Percentiles rank a stretch among this genome's conserved stretches.
These are phyloP conservation scores for Procambarus clarkii DNA, from an alignment of 1,140 invertebrate species.

Conservation along the genomic window DNA sequence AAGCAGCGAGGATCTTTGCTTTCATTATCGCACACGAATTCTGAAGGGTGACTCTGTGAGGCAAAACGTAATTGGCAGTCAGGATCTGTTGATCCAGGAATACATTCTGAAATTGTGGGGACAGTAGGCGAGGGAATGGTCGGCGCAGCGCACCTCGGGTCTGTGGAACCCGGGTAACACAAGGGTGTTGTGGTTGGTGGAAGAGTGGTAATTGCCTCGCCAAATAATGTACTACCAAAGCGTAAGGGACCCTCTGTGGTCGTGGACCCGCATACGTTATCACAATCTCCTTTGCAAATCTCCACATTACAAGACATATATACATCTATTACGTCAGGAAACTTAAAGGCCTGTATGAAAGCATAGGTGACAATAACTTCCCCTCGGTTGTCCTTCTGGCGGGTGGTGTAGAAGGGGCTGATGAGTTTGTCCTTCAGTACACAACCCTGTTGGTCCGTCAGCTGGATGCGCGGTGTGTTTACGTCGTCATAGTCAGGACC, in stretches of 20 bases:
- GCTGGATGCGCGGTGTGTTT: conserved; percentile 70
- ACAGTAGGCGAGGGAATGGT: conserved; percentile 23
- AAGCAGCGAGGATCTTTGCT: conserved; percentile 56
- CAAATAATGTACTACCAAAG: conserved; percentile 70
- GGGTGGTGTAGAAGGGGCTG: conserved; percentile 70
- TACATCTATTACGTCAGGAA: conserved; percentile 75
- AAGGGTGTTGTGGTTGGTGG: conserved; percentile 29
- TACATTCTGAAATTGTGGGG: conserved; percentile 18
- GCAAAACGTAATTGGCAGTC: conserved; percentile 43
- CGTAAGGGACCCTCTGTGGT: conserved; percentile 53
- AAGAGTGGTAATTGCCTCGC: conserved; percentile 62
- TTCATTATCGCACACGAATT: conserved; percentile 41
- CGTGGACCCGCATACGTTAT: conserved; percentile 61
- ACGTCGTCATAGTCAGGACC: conserved; percentile 60
- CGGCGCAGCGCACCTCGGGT: conserved; percentile 32
- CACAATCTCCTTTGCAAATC: conserved; percentile 75
- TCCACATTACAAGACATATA: conserved; percentile 75
- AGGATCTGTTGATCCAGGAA: conserved; percentile 46
- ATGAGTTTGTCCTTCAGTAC: conserved; percentile 75
- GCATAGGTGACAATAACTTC: conserved; percentile 74
- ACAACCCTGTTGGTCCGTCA: conserved; percentile 75
- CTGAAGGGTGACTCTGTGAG: conserved; percentile 37
- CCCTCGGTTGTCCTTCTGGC: conserved; percentile 64
- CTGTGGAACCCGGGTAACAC: conserved; percentile 56
- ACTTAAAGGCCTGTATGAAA: conserved; percentile 75